Evolutionary conservation across 2,797 vertebrate species (phyloP).

Genomic region (Acestrorhynchus altus): DNA sequence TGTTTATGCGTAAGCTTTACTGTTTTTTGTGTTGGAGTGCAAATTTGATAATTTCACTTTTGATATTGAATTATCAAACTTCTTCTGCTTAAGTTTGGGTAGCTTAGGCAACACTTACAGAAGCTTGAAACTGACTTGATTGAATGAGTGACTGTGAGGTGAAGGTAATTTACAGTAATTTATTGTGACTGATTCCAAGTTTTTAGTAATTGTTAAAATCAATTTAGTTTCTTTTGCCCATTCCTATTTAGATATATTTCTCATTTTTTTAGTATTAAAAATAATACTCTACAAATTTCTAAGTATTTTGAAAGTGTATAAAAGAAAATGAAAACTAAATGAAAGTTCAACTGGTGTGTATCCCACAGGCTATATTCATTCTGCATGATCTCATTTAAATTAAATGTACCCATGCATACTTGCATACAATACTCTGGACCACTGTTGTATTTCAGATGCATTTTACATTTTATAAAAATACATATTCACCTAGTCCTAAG

Average conservation of each 20-base stretch:
- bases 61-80: constrained; percentile 13
- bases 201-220: not conserved
- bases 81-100: not conserved
- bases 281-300: not conserved
- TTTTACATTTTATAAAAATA: constrained; percentile 39
- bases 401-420: not conserved
- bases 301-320: not conserved
- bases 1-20: constrained; percentile 24
- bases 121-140: constrained; percentile 18
- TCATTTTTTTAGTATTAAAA: not conserved
- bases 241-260: not conserved
- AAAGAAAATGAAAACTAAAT: not conserved
- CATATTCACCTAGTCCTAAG: not conserved
- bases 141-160: not conserved
- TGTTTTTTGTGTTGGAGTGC: not conserved
- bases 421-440: constrained; percentile 23
- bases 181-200: not conserved
- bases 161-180: not conserved
- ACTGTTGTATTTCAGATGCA: constrained; percentile 40
- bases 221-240: not conserved
- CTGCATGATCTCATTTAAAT: not conserved
- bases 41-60: constrained; percentile 13
- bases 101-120: not conserved
- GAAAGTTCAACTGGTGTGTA: not conserved
- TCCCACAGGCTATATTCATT: not conserved